Evolutionary conservation across 2,113 vertebrate genomes (phyloP).

Genomic region (Nyctereutes procyonoides): DNA sequence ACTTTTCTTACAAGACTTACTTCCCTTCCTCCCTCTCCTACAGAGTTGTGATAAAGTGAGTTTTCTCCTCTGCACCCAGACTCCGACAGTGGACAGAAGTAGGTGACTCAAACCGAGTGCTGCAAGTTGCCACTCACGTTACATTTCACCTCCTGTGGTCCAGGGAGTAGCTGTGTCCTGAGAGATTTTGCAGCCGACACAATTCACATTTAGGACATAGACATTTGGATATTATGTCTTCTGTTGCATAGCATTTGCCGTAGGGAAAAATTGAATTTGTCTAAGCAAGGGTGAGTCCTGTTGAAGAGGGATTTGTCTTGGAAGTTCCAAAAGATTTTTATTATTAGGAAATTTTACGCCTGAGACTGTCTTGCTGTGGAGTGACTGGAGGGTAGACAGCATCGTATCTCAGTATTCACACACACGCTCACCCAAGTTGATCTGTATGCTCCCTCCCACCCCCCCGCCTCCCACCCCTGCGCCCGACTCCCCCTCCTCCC

Average conservation of each 20-base stretch:
- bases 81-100: background rate
- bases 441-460: background rate
- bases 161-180: background rate
- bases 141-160: conserved; percentile 49
- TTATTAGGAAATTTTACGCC: background rate
- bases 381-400: background rate
- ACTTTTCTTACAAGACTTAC: background rate
- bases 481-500: no score
- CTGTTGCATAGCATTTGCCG: background rate
- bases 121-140: background rate
- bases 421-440: background rate
- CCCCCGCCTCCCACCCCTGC: background rate
- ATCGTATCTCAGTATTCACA: background rate
- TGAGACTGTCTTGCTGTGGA: background rate
- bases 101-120: background rate
- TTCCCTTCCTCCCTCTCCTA: background rate
- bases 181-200: background rate
- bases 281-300: background rate
- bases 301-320: conserved; percentile 25
- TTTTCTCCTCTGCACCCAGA: background rate
- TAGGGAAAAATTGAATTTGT: background rate
- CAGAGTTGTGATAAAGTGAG: background rate
- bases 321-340: background rate
- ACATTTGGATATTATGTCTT: conserved; percentile 3
- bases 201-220: background rate